phyloP scores from a whole-genome alignment of 1,140 invertebrate genomes.

The Zeugodacus cucurbitae region DNA sequence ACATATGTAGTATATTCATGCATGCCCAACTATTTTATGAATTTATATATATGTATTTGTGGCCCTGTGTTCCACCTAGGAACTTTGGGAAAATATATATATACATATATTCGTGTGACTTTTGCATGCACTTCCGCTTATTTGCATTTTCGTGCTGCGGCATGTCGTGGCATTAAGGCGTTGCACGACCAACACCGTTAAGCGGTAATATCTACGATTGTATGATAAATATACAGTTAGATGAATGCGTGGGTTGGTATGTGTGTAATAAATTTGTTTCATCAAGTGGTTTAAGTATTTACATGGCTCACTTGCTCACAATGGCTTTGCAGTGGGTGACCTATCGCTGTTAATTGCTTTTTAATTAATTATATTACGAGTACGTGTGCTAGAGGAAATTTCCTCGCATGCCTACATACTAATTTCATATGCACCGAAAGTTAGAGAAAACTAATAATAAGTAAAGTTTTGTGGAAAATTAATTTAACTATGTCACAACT shows the following conservation, averaged over 20 bases:
- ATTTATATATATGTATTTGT: not conserved
- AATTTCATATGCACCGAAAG: too few species aligned
- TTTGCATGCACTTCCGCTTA: not conserved
- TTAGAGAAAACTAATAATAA: not conserved
- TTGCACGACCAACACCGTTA: not conserved
- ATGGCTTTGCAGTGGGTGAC: not conserved
- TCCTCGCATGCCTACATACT: not conserved
- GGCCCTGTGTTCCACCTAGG: too few species aligned
- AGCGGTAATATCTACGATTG: not conserved
- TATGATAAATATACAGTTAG: not conserved
- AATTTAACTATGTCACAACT: too few species aligned
- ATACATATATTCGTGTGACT: not conserved
- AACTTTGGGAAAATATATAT: too few species aligned
- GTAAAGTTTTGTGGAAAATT: not conserved
- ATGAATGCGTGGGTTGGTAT: not conserved
- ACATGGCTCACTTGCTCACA: not conserved
- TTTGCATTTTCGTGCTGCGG: not conserved
- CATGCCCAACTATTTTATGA: not conserved
- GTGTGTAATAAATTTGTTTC: not conserved
- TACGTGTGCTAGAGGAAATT: not conserved
- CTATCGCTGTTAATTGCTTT: not conserved
- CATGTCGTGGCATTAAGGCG: slow-evolving; percentile 7
- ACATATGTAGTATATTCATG: not conserved
- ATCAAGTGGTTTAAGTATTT: not conserved
- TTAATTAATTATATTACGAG: not conserved